These are phyloP conservation scores for Aporophyla lueneburgensis DNA, from an alignment of 2,888 invertebrate genomes.

Conservation along the genomic window DNA sequence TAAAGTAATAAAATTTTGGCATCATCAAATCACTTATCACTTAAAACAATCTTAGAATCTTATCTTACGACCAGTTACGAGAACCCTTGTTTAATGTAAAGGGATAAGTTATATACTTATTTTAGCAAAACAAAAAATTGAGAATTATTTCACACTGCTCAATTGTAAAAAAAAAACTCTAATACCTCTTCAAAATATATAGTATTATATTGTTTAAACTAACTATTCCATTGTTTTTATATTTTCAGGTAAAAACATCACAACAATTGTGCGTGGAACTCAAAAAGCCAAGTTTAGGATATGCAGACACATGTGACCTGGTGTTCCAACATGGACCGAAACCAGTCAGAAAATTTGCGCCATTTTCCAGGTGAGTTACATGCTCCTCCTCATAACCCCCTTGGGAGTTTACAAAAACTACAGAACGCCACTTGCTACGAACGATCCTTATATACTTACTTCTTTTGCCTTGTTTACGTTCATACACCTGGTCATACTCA, in stretches of 20 bases:
- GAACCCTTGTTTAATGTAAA: neutral
- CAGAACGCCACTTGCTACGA: too few species aligned
- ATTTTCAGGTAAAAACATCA: slow-evolving; percentile 93
- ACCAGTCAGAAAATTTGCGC: slow-evolving; percentile 90
- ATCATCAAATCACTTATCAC: too few species aligned
- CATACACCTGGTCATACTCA: too few species aligned
- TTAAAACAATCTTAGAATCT: too few species aligned
- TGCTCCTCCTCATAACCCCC: too few species aligned
- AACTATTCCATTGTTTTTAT: neutral
- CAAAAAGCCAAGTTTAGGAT: slow-evolving; percentile 93
- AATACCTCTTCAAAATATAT: neutral
- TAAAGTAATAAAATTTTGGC: too few species aligned
- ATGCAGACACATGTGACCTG: slow-evolving; percentile 95
- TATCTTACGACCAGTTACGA: neutral
- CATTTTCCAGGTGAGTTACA: slow-evolving; percentile 91
- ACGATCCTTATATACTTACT: too few species aligned
- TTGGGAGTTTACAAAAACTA: too few species aligned
- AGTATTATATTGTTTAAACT: neutral
- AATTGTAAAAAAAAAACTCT: too few species aligned
- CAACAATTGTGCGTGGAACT: slow-evolving; percentile 93
- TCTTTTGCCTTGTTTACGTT: too few species aligned
- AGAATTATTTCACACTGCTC: too few species aligned
- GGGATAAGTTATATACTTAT: neutral
- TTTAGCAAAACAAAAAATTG: neutral
- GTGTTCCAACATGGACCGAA: slow-evolving; percentile 95